Percentiles rank a stretch among this genome's conserved stretches.
Evolutionary conservation across 2,888 invertebrate species (phyloP).

Genomic region (Phyllotreta striolata): DNA sequence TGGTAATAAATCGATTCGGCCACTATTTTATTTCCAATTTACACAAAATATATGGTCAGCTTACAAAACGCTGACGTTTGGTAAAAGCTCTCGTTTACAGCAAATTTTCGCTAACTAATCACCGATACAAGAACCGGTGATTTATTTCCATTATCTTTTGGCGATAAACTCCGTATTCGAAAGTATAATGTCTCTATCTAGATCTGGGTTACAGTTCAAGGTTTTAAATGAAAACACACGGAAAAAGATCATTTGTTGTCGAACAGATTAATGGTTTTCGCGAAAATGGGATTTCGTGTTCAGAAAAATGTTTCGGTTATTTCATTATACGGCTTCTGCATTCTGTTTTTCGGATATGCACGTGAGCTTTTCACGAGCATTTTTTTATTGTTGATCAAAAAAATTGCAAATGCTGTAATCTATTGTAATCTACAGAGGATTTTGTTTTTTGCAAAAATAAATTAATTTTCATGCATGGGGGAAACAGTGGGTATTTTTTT

Average conservation of each 20-base stretch:
- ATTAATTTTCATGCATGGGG: too few species aligned
- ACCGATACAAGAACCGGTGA: slow-evolving; percentile 10
- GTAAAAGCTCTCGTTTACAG: slow-evolving; percentile 7
- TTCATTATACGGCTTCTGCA: slow-evolving; percentile 1
- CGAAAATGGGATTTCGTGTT: slow-evolving; percentile 18
- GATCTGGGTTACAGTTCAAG: slow-evolving; percentile 24
- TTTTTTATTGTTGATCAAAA: too few species aligned
- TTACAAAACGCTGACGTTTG: slow-evolving; percentile 13
- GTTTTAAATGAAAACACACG: slow-evolving; percentile 20
- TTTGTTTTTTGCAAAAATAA: too few species aligned
- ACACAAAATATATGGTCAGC: neutral
- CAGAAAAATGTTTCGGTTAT: slow-evolving; percentile 6
- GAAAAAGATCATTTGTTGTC: slow-evolving; percentile 30
- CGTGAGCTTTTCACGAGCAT: neutral
- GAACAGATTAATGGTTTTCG: slow-evolving; percentile 24
- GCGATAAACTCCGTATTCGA: slow-evolving; percentile 26
- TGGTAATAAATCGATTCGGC: too few species aligned
- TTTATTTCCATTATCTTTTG: slow-evolving; percentile 27
- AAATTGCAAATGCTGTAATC: too few species aligned
- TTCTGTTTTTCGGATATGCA: slow-evolving; percentile 10
- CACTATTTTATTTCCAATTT: too few species aligned
- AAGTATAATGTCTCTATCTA: slow-evolving; percentile 29
- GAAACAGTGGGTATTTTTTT: too few species aligned
- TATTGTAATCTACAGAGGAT: too few species aligned
- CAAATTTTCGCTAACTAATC: slow-evolving; percentile 9